A percentile compares a stretch with the other conserved stretches of the same genome.
These are phyloP conservation scores for Mythimna loreyi DNA, from an alignment of 2,888 invertebrate genomes.

Conservation along the genomic window DNA sequence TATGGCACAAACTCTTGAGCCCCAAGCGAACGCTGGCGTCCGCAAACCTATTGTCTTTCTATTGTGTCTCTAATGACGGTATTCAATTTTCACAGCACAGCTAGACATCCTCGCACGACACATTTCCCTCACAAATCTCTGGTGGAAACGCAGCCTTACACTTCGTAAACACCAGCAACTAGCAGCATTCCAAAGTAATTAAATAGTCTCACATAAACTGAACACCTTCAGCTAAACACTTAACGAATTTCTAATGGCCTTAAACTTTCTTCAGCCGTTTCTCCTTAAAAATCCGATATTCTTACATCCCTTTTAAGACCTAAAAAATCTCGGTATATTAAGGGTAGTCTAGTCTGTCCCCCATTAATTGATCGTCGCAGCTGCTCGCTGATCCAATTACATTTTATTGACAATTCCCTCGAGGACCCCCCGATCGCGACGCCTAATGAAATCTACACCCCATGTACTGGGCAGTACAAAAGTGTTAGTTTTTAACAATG, in stretches of 20 bases:
- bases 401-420: conserved; percentile 77
- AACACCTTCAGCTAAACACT: background rate
- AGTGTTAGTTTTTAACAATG: conserved; percentile 19
- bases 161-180: background rate
- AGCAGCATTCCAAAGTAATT: background rate
- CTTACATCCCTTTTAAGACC: background rate
- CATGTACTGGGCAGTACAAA: conserved; percentile 49
- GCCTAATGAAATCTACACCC: conserved; percentile 71
- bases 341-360: conserved; percentile 40
- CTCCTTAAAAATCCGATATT: background rate
- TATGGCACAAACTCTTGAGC: no score
- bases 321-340: conserved; percentile 37
- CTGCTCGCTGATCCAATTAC: conserved; percentile 79
- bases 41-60: no score
- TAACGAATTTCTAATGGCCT: background rate
- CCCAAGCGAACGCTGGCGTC: no score
- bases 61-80: no score
- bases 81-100: no score
- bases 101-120: no score
- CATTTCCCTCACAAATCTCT: no score
- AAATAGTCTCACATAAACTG: background rate
- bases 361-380: conserved; percentile 75
- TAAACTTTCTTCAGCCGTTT: background rate
- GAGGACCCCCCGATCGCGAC: conserved; percentile 55
- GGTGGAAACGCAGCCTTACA: no score